A percentile compares a stretch with the other conserved stretches of the same genome.
Evolutionary conservation across 2,797 vertebrate genomes (phyloP).

Genomic region (Xiphorhynchus erythropygius): DNA sequence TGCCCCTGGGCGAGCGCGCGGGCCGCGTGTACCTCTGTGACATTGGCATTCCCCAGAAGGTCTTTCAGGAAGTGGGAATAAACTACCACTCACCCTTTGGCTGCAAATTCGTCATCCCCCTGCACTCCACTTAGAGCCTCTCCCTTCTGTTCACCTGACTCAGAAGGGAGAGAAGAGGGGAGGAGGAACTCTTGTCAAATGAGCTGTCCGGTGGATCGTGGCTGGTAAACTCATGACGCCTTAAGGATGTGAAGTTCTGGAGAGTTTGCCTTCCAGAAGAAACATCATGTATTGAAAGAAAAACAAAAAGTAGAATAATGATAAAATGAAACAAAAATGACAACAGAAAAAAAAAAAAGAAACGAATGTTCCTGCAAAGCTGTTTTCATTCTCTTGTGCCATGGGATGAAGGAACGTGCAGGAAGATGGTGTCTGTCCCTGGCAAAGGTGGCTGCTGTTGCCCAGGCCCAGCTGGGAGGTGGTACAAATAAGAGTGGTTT

Average conservation of each 20-base stretch:
- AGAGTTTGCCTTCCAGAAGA: slow-evolving; percentile 50
- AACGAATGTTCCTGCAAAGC: background rate
- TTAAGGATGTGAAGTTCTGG: slow-evolving; percentile 75
- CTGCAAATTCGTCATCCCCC: slow-evolving; percentile 96
- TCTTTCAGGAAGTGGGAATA: slow-evolving; percentile 96
- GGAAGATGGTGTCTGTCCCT: background rate
- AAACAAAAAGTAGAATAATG: background rate
- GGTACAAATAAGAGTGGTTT: background rate
- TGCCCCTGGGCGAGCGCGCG: slow-evolving; percentile 87
- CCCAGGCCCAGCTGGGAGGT: background rate
- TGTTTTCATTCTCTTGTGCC: background rate
- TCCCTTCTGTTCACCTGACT: fast-evolving
- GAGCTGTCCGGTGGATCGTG: background rate
- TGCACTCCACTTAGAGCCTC: slow-evolving; percentile 86
- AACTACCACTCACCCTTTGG: slow-evolving; percentile 96
- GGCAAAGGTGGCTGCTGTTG: background rate
- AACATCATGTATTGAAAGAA: background rate
- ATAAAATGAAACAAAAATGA: background rate
- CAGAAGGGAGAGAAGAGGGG: background rate
- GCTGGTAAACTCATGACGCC: slow-evolving; percentile 57
- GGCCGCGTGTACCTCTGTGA: slow-evolving; percentile 95
- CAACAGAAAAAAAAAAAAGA: background rate
- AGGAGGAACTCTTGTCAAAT: background rate
- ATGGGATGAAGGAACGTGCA: background rate
- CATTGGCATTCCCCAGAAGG: slow-evolving; percentile 93